Conservation (phyloP, 2,888 invertebrate genomes). For the Zootermopsis nevadensis region DNA sequence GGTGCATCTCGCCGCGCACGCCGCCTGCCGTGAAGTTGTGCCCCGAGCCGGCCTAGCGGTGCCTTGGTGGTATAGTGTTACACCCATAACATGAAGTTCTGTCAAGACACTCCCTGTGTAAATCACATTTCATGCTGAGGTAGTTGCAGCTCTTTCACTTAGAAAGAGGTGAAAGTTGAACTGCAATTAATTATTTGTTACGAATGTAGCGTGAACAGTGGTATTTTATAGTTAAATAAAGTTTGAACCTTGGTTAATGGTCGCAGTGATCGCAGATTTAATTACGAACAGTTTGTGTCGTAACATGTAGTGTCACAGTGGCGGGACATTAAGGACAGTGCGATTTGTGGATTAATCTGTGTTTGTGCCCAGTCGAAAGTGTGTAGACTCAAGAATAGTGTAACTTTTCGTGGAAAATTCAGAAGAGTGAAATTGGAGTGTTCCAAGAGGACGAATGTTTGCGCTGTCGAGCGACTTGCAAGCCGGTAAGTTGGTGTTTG, state of each 20-base stretch:
- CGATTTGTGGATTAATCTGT: background rate
- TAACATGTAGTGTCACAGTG: constrained; percentile 1
- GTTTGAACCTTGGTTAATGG: no score
- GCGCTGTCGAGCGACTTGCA: background rate
- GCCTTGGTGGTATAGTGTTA: background rate
- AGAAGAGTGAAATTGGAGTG: background rate
- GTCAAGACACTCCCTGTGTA: constrained; percentile 19
- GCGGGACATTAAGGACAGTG: background rate
- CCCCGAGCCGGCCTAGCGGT: constrained; percentile 2
- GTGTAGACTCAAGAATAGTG: background rate
- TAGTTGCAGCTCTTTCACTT: no score
- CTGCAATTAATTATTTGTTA: no score
- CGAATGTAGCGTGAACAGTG: no score
- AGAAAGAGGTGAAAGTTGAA: no score
- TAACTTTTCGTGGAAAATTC: background rate
- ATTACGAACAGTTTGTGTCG: background rate
- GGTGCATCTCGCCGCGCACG: constrained; percentile 28
- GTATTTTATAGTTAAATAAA: no score
- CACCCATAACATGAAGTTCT: background rate
- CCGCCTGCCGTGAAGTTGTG: constrained; percentile 36
- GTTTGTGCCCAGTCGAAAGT: background rate
- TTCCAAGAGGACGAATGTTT: background rate
- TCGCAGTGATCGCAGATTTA: no score
- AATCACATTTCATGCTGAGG: background rate
- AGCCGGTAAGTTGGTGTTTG: constrained; percentile 18